phyloP scores from a whole-genome alignment of 2,888 invertebrate species.

The Miltochrista miniata region DNA sequence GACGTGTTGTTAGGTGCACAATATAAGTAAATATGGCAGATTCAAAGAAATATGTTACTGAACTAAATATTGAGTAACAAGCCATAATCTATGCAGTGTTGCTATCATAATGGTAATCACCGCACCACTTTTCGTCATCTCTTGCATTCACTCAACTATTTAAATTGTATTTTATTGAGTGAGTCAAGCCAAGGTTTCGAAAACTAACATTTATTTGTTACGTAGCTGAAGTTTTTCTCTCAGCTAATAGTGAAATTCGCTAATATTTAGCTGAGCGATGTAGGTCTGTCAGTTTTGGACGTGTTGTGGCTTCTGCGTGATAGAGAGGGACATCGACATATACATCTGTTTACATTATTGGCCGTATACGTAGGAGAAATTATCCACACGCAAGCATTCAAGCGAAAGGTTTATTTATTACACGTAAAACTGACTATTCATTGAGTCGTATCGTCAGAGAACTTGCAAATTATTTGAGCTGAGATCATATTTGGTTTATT shows the following conservation, averaged over 20 bases:
- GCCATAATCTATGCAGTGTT: slow-evolving; percentile 1
- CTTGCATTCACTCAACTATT: not conserved
- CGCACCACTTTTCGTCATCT: slow-evolving; percentile 9
- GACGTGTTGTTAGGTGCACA: not conserved
- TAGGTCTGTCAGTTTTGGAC: slow-evolving; percentile 12
- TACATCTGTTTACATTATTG: slow-evolving; percentile 33
- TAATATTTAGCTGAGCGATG: slow-evolving; percentile 21
- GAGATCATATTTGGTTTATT: not conserved
- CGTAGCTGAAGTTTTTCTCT: slow-evolving; percentile 32
- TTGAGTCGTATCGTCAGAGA: slow-evolving; percentile 25
- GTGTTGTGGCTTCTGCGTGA: slow-evolving; percentile 14
- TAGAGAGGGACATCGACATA: slow-evolving; percentile 27
- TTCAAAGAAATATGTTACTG: not conserved
- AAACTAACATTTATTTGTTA: slow-evolving; percentile 30
- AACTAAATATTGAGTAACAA: slow-evolving; percentile 1
- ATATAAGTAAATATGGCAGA: not conserved
- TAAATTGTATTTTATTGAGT: not conserved
- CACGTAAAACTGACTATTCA: slow-evolving; percentile 23
- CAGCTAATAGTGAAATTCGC: slow-evolving; percentile 27
- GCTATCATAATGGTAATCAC: not conserved
- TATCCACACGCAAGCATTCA: slow-evolving; percentile 38
- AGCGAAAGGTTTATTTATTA: slow-evolving; percentile 40
- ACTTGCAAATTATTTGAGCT: slow-evolving; percentile 1
- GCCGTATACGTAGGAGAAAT: slow-evolving; percentile 38
- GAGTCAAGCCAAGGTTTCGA: slow-evolving; percentile 23